Conservation (phyloP, 2,888 invertebrate genomes). For the Alloplasta piceator region DNA sequence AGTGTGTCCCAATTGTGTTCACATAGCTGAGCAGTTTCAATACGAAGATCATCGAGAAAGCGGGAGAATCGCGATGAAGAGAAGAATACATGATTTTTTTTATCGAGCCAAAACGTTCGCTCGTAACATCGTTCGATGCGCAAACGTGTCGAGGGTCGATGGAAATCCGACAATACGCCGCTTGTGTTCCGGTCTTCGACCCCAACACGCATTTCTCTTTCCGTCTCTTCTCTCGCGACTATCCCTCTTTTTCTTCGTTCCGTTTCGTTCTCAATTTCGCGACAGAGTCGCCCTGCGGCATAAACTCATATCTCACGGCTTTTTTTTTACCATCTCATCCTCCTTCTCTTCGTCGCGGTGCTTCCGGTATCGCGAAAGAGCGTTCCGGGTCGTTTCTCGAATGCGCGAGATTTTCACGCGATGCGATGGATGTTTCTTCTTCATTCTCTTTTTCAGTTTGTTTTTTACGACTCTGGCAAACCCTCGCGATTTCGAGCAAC, state of each 20-base stretch:
- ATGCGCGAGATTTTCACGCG: slow-evolving; percentile 64
- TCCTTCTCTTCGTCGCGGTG: slow-evolving; percentile 25
- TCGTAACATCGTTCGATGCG: background rate
- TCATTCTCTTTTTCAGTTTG: slow-evolving; percentile 20
- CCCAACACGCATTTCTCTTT: slow-evolving; percentile 41
- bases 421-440: slow-evolving; percentile 37
- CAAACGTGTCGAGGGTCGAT: slow-evolving; percentile 42
- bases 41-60: background rate
- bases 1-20: slow-evolving; percentile 45
- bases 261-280: slow-evolving; percentile 54
- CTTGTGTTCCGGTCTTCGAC: slow-evolving; percentile 62
- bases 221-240: background rate
- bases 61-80: background rate
- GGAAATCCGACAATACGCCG: slow-evolving; percentile 51
- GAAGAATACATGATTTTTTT: background rate
- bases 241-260: slow-evolving; percentile 17
- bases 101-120: slow-evolving; percentile 25
- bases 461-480: slow-evolving; percentile 39
- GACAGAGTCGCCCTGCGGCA: slow-evolving; percentile 20
- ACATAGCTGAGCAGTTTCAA: too few relatives aligned
- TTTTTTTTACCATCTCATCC: slow-evolving; percentile 23
- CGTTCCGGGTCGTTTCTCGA: slow-evolving; percentile 66
- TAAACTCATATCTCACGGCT: slow-evolving; percentile 23
- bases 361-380: slow-evolving; percentile 62
- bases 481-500: slow-evolving; percentile 46